Evolutionary conservation across 1,140 invertebrate species (phyloP).

Genomic region (Battus philenor): DNA sequence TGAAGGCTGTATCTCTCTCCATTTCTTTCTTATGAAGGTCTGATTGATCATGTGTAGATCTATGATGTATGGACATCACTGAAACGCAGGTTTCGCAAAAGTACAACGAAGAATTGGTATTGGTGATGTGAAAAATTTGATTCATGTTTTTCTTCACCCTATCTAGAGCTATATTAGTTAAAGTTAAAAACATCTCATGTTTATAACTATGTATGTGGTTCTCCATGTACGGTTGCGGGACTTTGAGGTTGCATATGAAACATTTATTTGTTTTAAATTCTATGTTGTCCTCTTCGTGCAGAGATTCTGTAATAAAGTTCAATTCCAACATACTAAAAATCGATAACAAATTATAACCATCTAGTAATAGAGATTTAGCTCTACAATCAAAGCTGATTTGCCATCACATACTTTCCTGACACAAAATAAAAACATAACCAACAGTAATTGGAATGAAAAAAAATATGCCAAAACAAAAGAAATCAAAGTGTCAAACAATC

Average conservation of each 20-base stretch:
- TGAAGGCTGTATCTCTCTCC: neutral
- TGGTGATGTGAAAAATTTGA: neutral
- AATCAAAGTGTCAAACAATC: too few relatives aligned
- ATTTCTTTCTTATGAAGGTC: neutral
- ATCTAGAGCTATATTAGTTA: neutral
- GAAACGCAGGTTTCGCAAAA: slow-evolving; percentile 1
- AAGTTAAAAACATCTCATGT: neutral
- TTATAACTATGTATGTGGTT: neutral
- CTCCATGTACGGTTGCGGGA: neutral
- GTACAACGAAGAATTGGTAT: neutral
- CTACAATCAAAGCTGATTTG: too few relatives aligned
- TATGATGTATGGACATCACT: neutral
- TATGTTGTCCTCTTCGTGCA: neutral
- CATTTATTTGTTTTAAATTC: neutral
- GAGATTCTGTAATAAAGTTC: slow-evolving; percentile 1
- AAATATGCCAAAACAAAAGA: too few relatives aligned
- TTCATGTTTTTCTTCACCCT: neutral
- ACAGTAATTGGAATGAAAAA: too few relatives aligned
- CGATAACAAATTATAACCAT: too few relatives aligned
- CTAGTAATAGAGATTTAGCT: too few relatives aligned
- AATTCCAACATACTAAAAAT: too few relatives aligned
- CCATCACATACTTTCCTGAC: too few relatives aligned
- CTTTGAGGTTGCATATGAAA: neutral
- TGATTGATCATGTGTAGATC: neutral
- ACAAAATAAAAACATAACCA: too few relatives aligned